Base-by-base conservation (phyloP, 1,140 invertebrate species). In the Luehdorfia chinensis region DNA sequence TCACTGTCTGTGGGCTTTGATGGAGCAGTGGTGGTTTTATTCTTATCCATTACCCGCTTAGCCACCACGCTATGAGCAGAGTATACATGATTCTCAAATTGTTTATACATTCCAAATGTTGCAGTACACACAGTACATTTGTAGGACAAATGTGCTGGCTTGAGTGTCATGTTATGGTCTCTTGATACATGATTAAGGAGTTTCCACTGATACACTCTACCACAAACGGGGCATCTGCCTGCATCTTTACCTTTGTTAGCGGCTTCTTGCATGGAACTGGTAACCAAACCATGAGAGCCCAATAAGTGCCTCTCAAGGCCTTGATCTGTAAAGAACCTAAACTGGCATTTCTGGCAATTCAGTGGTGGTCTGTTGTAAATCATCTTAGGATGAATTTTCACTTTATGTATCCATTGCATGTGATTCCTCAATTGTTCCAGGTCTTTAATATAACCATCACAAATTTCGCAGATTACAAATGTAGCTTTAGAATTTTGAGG, bases 381-480 rank as follows among this genome's bases (percentile, higher is more conserved):
- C 96, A 97, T 97, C 87, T 97, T 97, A 53, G 96, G 96, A 89
- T 97, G 96, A 77, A 97, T 97, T 87, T 97, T 97, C 31, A 97
- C 95, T 90, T 97, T 97, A 75, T 97, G 96, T 74, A 97, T 96
- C 95, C 95, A 97, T 69, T 96, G 95, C 96, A 97, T 97, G 75
- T 97, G 96, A 84, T 96, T 97, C 62, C 95, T 89, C 37, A 97
- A 87, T 86, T 97, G 95, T 74, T 97, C 96, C 71, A 97, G 88
- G 87, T 97, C 96, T 88, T 97, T 97, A 51, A 97, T 97, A 63
- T 97, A 97, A 23, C 95, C 95, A 87, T 97, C 96, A 87, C 96
- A 97, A 64, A 97, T 97, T 89, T 97, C 96, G 85, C 96, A 97
- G 66, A 97, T 96, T 56, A 97, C 96, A 87, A 97, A 96, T 34